phyloP scores from a whole-genome alignment of 2,888 invertebrate genomes.

The Microplitis deprimator region DNA sequence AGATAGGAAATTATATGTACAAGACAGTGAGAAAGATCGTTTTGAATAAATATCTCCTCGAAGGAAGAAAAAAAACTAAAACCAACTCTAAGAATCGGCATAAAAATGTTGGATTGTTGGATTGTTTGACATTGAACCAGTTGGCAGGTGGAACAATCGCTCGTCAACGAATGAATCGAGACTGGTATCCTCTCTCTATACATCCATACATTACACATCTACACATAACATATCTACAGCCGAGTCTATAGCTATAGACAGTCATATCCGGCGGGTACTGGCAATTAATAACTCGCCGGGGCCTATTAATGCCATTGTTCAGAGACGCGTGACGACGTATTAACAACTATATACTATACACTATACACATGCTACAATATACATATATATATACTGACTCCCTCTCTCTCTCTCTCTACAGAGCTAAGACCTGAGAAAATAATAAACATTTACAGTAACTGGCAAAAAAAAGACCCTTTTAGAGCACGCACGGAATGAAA shows the following conservation, averaged over 20 bases:
- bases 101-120: not conserved
- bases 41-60: no score
- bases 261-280: slow-evolving; percentile 70
- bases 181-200: not conserved
- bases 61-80: no score
- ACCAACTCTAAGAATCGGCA: not conserved
- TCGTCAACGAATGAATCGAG: slow-evolving; percentile 28
- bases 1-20: no score
- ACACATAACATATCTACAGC: not conserved
- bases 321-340: slow-evolving; percentile 69
- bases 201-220: not conserved
- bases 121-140: slow-evolving; percentile 19
- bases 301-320: slow-evolving; percentile 71
- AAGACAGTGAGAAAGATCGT: no score
- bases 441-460: slow-evolving; percentile 34
- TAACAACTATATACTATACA: not conserved
- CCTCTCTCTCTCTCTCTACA: no score
- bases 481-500: not conserved
- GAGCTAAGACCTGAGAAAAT: slow-evolving; percentile 39
- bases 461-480: not conserved
- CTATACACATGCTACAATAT: no score
- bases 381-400: no score
- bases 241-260: slow-evolving; percentile 62
- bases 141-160: slow-evolving; percentile 18
- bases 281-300: slow-evolving; percentile 70